Percentiles rank a stretch among this genome's conserved stretches.
These are phyloP conservation scores for Oenanthe oenanthe DNA, from an alignment of 2,113 vertebrate species.

Conservation along the genomic window DNA sequence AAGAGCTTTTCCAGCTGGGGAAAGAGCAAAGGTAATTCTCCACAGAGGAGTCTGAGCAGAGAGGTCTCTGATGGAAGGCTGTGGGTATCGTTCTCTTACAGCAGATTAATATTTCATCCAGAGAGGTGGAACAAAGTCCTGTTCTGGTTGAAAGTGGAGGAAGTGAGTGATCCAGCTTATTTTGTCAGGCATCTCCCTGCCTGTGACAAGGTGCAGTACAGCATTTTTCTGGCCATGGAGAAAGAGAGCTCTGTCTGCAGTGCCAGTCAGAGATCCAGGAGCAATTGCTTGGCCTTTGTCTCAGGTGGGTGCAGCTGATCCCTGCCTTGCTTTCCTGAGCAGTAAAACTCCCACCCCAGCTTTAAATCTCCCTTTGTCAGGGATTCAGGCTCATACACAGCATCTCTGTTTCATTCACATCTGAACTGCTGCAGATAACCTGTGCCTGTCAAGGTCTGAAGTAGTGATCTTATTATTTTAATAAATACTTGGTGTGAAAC, in stretches of 20 bases:
- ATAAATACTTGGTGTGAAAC: neutral
- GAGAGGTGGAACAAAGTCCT: neutral
- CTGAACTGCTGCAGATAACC: neutral
- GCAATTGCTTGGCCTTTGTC: neutral
- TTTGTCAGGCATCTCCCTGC: neutral
- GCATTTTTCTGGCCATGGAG: neutral
- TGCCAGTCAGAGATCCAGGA: neutral
- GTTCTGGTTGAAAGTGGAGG: neutral
- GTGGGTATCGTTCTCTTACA: neutral
- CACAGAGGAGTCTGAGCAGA: neutral
- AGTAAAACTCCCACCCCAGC: neutral
- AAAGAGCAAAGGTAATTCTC: neutral
- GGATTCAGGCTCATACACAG: neutral
- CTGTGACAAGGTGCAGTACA: neutral
- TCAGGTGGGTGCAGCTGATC: neutral
- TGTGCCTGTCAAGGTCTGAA: neutral
- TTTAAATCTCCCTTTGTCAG: neutral
- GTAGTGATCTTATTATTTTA: neutral
- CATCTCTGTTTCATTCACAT: neutral
- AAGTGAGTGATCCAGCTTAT: neutral
- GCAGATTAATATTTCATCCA: neutral
- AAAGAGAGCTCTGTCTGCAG: neutral
- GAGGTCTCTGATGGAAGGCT: neutral
- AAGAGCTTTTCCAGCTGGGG: neutral
- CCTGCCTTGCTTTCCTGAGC: neutral